phyloP scores from a whole-genome alignment of 2,888 invertebrate genomes.

The Cheilosia impressa region DNA sequence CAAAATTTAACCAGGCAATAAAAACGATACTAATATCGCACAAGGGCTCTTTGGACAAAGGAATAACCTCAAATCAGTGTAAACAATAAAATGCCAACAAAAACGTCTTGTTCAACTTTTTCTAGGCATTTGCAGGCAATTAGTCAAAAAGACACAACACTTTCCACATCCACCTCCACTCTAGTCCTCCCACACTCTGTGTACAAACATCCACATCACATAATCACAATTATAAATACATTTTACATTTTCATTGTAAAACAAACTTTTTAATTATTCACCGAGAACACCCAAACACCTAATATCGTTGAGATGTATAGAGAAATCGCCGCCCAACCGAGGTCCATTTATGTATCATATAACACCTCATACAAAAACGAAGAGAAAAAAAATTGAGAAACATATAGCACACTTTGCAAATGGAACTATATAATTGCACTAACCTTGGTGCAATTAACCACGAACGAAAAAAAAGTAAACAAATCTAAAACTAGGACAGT shows the following conservation, averaged over 20 bases:
- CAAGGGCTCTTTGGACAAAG: no score
- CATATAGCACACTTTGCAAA: constrained; percentile 52
- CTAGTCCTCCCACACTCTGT: constrained; percentile 10
- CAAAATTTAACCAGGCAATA: no score
- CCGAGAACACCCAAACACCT: constrained; percentile 39
- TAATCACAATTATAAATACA: constrained; percentile 41
- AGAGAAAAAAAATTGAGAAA: background rate
- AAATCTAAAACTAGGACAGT: constrained; percentile 46
- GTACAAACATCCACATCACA: background rate
- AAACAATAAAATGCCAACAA: no score
- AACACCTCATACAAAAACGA: constrained; percentile 44
- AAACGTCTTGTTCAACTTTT: background rate
- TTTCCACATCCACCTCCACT: constrained; percentile 13
- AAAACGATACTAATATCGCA: no score
- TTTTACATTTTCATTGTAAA: constrained; percentile 3
- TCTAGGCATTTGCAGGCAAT: no score
- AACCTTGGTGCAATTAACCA: constrained; percentile 62
- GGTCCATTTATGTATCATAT: constrained; percentile 56
- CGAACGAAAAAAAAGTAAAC: constrained; percentile 11
- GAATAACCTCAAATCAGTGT: no score
- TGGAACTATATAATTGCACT: constrained; percentile 49
- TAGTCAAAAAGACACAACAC: background rate
- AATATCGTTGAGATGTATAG: constrained; percentile 32
- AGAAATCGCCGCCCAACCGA: constrained; percentile 43
- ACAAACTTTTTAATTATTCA: constrained; percentile 31